These are phyloP conservation scores for Microplitis mediator DNA, from an alignment of 1,140 invertebrate species.

Conservation along the genomic window DNA sequence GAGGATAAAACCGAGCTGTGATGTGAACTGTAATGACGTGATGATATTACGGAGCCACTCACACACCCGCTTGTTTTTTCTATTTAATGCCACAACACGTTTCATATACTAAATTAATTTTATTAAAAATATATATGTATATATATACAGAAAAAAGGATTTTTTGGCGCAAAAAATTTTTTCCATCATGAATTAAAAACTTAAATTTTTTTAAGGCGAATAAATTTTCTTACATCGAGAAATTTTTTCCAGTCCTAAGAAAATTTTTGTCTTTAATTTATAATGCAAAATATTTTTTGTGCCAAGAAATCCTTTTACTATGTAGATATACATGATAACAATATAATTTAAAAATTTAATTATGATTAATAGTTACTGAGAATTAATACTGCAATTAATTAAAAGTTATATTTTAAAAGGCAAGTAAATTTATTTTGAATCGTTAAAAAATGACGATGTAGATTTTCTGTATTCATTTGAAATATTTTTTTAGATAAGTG, in stretches of 20 bases:
- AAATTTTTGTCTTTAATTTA: background rate
- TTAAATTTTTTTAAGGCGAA: too few relatives aligned
- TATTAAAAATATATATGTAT: background rate
- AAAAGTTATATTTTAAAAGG: background rate
- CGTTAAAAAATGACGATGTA: background rate
- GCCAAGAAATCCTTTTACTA: too few relatives aligned
- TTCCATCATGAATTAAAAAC: too few relatives aligned
- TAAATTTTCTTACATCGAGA: too few relatives aligned
- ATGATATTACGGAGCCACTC: slow-evolving; percentile 25
- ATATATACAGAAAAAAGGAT: background rate
- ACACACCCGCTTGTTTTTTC: slow-evolving; percentile 22
- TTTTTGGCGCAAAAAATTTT: too few relatives aligned
- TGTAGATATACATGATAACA: too few relatives aligned
- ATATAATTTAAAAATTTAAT: too few relatives aligned
- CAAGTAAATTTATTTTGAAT: too few relatives aligned
- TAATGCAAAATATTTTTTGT: background rate
- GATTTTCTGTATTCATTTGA: background rate
- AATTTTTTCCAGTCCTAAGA: too few relatives aligned
- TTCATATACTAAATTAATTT: background rate
- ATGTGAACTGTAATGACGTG: slow-evolving; percentile 13
- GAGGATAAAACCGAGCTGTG: background rate
- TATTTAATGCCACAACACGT: slow-evolving; percentile 51
- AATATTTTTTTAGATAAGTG: background rate
- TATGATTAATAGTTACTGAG: too few relatives aligned
- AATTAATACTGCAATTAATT: too few relatives aligned